Evolutionary conservation across 1,140 invertebrate species (phyloP), one percentile per base, ranked within the genome.

Genomic region (Vanessa tameamea): DNA sequence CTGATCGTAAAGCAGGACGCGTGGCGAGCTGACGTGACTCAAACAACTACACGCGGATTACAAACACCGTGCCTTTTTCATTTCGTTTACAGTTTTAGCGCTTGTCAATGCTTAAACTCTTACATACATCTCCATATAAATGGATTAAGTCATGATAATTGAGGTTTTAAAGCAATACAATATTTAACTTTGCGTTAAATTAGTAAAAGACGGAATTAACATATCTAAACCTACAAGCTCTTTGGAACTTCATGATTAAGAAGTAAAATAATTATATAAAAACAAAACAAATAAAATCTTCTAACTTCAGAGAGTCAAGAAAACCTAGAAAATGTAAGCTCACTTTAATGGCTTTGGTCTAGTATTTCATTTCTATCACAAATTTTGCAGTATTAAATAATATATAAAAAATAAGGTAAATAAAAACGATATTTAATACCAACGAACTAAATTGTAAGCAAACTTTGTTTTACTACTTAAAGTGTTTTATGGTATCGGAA

Each of bases 51-150:
- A 75, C 47, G 63, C 65, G 87, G 88, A 87, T 90, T 89, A 90
- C 72, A 63, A 69, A 37, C 69, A 53, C 77, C 63, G 81, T 84
- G 90, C 88, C 86, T 88, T 90, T 83, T 79, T 81, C 72, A 74
- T 79, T 84, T 81, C 78, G 81, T 84, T 84, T 84, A 69, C 50
- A 83, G 69, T 80, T 82, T 80, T 77, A 85, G 84, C 73, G 82
- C 83, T 81, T 91, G 90, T 91, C 90, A 91, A 78, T 88, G 84
- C 82, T 85, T 84, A 83, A 79, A 77, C 75, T 59, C 53, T 78
- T 81, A 68, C 50, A 74, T 76, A 87, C 84, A 80, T 83, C 83
- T 87, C 82, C 67, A 85, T 87, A 81, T 81, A 84, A 83, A 84
- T 55, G 59, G 68, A 70, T 77, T 77, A 74, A 47, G 15, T 59